Evolutionary conservation across 2,797 vertebrate species (phyloP).

Genomic region (Benthosema pterotum): DNA sequence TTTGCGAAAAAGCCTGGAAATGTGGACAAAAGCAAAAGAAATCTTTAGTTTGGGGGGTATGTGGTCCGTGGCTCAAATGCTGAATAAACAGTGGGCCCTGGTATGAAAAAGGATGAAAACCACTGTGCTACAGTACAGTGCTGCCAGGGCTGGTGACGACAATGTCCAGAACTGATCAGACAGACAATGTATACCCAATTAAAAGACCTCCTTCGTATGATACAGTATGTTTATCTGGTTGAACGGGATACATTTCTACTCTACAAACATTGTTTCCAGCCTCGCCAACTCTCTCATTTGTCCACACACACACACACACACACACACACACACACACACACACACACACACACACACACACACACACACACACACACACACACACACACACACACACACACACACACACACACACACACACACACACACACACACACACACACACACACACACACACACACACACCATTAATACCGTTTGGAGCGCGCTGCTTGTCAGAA

Average conservation of each 20-base stretch:
- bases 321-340: background rate
- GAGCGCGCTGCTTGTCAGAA: slow-evolving; percentile 31
- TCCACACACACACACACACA: background rate
- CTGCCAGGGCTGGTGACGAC: no score
- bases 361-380: background rate
- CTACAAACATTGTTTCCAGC: slow-evolving; percentile 1
- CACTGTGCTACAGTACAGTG: no score
- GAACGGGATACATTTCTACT: slow-evolving; percentile 9
- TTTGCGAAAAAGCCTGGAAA: no score
- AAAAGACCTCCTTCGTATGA: no score
- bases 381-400: background rate
- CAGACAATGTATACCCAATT: no score
- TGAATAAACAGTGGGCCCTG: no score
- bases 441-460: background rate
- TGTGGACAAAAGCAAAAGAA: no score
- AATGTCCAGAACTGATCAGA: no score
- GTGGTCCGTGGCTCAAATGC: no score
- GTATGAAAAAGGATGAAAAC: no score
- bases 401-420: background rate
- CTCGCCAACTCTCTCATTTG: slow-evolving; percentile 18
- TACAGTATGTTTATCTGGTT: background rate
- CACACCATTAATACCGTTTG: background rate
- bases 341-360: background rate
- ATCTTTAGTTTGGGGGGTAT: no score
- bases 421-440: background rate